Evolutionary conservation across 2,888 invertebrate genomes (phyloP).

Genomic region (Chironomus riparius): DNA sequence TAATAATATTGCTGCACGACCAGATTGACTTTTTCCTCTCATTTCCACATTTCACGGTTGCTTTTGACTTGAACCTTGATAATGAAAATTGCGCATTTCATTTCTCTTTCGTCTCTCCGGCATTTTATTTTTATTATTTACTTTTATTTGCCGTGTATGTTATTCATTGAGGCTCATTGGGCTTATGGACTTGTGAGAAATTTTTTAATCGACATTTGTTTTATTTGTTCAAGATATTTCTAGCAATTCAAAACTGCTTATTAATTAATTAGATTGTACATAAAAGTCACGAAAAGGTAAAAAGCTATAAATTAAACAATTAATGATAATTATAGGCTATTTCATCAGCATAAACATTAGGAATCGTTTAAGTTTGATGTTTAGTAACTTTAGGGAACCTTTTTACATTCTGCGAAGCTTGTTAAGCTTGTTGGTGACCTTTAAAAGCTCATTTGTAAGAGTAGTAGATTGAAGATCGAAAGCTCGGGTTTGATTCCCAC

Average conservation of each 20-base stretch:
- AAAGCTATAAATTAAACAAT: background rate
- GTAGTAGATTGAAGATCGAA: too few relatives aligned
- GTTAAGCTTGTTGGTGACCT: too few relatives aligned
- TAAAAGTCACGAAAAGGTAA: background rate
- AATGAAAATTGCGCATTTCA: background rate
- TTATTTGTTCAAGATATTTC: background rate
- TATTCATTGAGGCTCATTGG: background rate
- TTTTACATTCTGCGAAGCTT: too few relatives aligned
- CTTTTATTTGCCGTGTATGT: background rate
- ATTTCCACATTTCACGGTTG: constrained; percentile 3
- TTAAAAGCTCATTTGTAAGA: too few relatives aligned
- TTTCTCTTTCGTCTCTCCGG: background rate
- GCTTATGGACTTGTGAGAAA: background rate
- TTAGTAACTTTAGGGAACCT: too few relatives aligned
- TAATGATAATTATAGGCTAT: too few relatives aligned
- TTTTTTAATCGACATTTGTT: background rate
- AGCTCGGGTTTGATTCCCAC: too few relatives aligned
- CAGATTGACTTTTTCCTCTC: background rate
- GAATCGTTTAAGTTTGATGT: too few relatives aligned
- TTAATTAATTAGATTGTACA: background rate
- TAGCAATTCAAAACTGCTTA: background rate
- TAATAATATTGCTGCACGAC: background rate
- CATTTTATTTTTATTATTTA: background rate
- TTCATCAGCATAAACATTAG: too few relatives aligned
- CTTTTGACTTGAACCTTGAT: background rate